These are phyloP conservation scores for Squalus acanthias DNA, from an alignment of 2,797 vertebrate species.

Conservation along the genomic window DNA sequence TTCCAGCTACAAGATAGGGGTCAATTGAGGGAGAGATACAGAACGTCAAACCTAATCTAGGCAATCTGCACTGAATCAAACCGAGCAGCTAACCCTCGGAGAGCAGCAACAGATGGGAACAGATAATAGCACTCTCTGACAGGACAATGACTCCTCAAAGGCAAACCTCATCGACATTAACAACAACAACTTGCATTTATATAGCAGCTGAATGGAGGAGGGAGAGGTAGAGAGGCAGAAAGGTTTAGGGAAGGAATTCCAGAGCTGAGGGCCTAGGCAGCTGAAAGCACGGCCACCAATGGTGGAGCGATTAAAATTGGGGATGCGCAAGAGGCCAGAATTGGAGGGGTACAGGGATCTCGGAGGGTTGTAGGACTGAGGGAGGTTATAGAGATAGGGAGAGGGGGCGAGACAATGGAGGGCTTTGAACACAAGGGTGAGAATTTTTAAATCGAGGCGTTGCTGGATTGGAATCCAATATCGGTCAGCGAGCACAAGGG, in stretches of 20 bases:
- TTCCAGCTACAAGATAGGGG: not conserved
- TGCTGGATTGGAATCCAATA: not conserved
- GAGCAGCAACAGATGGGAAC: not conserved
- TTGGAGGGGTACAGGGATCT: not conserved
- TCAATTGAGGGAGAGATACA: conserved; percentile 28
- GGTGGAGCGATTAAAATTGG: not conserved
- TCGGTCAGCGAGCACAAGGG: not conserved
- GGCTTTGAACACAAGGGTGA: not conserved
- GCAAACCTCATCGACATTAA: not conserved
- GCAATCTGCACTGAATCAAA: not conserved
- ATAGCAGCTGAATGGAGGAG: not conserved
- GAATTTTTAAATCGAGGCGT: not conserved
- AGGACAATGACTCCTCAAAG: not conserved
- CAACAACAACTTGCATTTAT: not conserved
- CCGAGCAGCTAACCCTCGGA: not conserved
- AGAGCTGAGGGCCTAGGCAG: not conserved
- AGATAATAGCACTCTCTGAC: not conserved
- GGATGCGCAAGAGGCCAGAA: not conserved
- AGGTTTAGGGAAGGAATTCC: not conserved
- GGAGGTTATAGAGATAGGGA: not conserved
- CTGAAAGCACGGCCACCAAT: not conserved
- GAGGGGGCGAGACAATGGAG: not conserved
- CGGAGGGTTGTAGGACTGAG: not conserved
- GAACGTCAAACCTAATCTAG: not conserved
- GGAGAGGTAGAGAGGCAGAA: too few species aligned